Evolutionary conservation across 2,888 invertebrate genomes (phyloP), one percentile per base, ranked within the genome.

Genomic region (Tetropium fuscum): DNA sequence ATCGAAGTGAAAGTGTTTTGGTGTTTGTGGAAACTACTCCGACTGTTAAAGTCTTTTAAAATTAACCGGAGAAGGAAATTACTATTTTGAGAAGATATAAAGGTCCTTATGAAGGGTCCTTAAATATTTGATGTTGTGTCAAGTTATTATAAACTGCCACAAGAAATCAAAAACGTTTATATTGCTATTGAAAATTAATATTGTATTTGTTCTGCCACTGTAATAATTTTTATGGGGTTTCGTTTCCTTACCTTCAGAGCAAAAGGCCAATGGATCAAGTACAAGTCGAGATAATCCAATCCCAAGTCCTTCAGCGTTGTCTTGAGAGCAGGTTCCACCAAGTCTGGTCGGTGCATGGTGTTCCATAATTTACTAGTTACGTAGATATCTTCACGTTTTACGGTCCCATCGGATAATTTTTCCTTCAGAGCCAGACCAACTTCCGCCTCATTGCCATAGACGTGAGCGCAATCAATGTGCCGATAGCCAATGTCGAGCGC

Each of bases 201-300:
- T n/a, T n/a, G n/a, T n/a, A n/a, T n/a, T n/a, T n/a, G n/a, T n/a
- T n/a, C n/a, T n/a, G n/a, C n/a, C n/a, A n/a, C n/a, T n/a, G n/a
- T n/a, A n/a, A n/a, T n/a, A n/a, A n/a, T n/a, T n/a, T n/a, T n/a
- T n/a, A n/a, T n/a, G n/a, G n/a, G n/a, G n/a, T n/a, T n/a, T n/a
- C n/a, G n/a, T n/a, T n/a, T n/a, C 15, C 34, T 36, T 71, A 90
- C 93, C 85, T 90, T 88, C 74, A 90, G 94, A 0, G 87, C 94
- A 77, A 92, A 87, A 0, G 96, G 97, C 95, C 95, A 97, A 79
- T 97, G 96, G 34, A 97, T 92, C 6, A 97, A 84, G 76, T 94
- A 96, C 30, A 96, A 83, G 80, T 97, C 95, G 45, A 97, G 72
- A 74, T 96, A 96, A 0, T 88, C 83, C 0, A 94, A 73, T 4